phyloP scores from a whole-genome alignment of 2,888 invertebrate species.

The Scaptomyza cyrtandrae region DNA sequence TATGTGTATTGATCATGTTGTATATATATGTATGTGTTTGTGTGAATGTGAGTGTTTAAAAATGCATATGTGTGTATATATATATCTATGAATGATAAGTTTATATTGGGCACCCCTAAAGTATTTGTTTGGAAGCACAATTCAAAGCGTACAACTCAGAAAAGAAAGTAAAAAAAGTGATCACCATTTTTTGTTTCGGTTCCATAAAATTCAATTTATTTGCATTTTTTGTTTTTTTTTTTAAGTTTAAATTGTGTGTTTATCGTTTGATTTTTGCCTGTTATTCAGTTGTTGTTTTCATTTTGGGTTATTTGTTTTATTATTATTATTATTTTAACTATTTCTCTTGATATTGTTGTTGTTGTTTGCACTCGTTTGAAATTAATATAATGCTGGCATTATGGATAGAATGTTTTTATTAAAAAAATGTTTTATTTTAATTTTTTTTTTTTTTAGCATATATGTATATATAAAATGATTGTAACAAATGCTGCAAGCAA shows the following conservation, averaged over 20 bases:
- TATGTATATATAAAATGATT: slow-evolving; percentile 59
- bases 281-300: slow-evolving; percentile 32
- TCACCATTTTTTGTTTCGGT: slow-evolving; percentile 64
- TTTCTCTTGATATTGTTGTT: slow-evolving; percentile 19
- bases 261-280: slow-evolving; percentile 52
- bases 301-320: slow-evolving; percentile 37
- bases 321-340: slow-evolving; percentile 35
- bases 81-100: slow-evolving; percentile 40
- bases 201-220: slow-evolving; percentile 73
- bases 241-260: slow-evolving; percentile 31
- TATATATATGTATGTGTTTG: slow-evolving; percentile 38
- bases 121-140: slow-evolving; percentile 84
- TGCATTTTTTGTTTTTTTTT: slow-evolving; percentile 54
- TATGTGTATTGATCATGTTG: slow-evolving; percentile 23
- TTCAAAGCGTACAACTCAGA: slow-evolving; percentile 71
- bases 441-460: slow-evolving; percentile 38
- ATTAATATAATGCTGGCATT: slow-evolving; percentile 66
- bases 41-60: slow-evolving; percentile 4
- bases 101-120: slow-evolving; percentile 68
- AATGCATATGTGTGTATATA: slow-evolving; percentile 21
- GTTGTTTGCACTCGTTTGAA: slow-evolving; percentile 47
- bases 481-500: slow-evolving; percentile 71
- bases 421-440: slow-evolving; percentile 50
- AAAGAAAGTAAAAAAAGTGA: slow-evolving; percentile 64
- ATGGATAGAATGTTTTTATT: slow-evolving; percentile 71